phyloP scores from a whole-genome alignment of 2,113 vertebrate species.

The Morone chrysops region DNA sequence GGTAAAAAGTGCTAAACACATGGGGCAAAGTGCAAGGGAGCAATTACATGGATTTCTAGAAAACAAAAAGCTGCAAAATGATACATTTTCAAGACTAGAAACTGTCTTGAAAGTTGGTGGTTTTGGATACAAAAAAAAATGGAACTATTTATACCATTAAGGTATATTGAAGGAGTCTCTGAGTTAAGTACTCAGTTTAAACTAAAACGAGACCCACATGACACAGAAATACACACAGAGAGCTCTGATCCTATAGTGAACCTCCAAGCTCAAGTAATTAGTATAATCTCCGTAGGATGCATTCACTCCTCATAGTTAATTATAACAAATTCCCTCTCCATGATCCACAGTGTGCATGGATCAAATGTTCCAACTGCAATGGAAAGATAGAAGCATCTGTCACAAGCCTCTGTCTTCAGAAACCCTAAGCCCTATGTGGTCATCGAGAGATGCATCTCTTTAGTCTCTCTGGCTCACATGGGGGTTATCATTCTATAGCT shows the following conservation, averaged over 20 bases:
- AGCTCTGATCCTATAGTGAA: slow-evolving; percentile 62
- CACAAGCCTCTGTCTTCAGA: slow-evolving; percentile 37
- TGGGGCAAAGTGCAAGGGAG: slow-evolving; percentile 12
- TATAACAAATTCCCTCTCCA: slow-evolving; percentile 64
- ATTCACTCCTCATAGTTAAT: slow-evolving; percentile 72
- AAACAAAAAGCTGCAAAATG: neutral
- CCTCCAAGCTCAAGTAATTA: slow-evolving; percentile 69
- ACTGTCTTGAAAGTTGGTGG: neutral
- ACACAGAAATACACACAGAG: slow-evolving; percentile 46
- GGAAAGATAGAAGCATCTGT: slow-evolving; percentile 56
- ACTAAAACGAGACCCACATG: slow-evolving; percentile 26
- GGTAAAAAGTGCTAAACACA: slow-evolving; percentile 41
- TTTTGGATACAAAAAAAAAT: neutral
- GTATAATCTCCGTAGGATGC: slow-evolving; percentile 64
- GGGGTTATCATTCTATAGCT: slow-evolving; percentile 43
- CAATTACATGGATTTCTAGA: slow-evolving; percentile 15
- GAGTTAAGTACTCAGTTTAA: slow-evolving; percentile 10
- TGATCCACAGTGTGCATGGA: slow-evolving; percentile 38
- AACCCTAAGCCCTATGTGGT: slow-evolving; percentile 51
- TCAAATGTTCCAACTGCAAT: slow-evolving; percentile 63
- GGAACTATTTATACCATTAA: neutral
- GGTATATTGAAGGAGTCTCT: neutral
- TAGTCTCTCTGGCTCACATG: slow-evolving; percentile 20
- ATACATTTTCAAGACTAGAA: neutral
- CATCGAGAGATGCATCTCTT: slow-evolving; percentile 47